Conservation (phyloP, 1,140 invertebrate species). For the Drosophila pallidifrons region DNA sequence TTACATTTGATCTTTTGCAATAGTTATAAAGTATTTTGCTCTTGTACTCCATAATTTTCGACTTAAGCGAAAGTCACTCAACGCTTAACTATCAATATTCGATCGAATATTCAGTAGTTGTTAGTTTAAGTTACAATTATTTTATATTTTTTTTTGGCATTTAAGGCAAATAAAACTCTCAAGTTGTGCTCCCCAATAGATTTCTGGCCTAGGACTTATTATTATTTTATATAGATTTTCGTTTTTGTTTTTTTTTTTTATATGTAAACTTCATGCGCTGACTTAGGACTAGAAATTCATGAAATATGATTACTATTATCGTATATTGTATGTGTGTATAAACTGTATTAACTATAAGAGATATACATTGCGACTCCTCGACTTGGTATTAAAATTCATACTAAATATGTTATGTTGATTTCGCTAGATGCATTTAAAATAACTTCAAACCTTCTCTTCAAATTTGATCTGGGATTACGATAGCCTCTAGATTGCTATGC, state of each 20-base stretch:
- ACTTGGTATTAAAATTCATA: slow-evolving; percentile 46
- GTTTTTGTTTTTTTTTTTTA: neutral
- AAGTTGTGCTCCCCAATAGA: slow-evolving; percentile 32
- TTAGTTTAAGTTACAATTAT: slow-evolving; percentile 33
- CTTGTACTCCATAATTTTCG: slow-evolving; percentile 15
- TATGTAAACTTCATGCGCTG: slow-evolving; percentile 32
- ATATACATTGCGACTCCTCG: slow-evolving; percentile 26
- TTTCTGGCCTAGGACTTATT: neutral
- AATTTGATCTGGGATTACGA: slow-evolving; percentile 21
- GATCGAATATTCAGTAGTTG: slow-evolving; percentile 25
- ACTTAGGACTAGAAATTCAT: slow-evolving; percentile 61
- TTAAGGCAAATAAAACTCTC: slow-evolving; percentile 62
- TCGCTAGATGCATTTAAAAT: slow-evolving; percentile 42
- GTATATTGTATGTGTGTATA: slow-evolving; percentile 37
- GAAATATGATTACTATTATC: slow-evolving; percentile 45
- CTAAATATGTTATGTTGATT: slow-evolving; percentile 38
- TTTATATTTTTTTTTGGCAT: slow-evolving; percentile 14
- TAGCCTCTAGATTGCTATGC: slow-evolving; percentile 52
- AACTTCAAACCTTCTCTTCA: slow-evolving; percentile 23
- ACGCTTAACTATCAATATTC: slow-evolving; percentile 11
- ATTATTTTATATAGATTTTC: slow-evolving; percentile 2
- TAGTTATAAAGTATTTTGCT: slow-evolving; percentile 21
- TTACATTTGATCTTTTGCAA: neutral
- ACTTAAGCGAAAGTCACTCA: slow-evolving; percentile 8
- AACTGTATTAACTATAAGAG: slow-evolving; percentile 23